Evolutionary conservation across 2,113 vertebrate species (phyloP).

Genomic region (Tragelaphus strepsiceros): DNA sequence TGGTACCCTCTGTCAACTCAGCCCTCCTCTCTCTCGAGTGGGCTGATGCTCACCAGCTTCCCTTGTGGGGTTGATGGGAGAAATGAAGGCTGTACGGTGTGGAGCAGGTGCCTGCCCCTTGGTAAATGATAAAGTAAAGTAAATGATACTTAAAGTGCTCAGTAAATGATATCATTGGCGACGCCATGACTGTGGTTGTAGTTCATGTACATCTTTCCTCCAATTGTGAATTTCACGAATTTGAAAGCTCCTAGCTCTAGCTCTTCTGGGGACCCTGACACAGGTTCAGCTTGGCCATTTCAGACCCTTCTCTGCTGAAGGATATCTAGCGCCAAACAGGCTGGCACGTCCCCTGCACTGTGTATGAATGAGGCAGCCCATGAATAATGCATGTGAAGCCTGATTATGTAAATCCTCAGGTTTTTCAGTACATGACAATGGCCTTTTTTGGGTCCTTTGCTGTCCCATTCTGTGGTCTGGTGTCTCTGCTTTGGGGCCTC

Average conservation of each 20-base stretch:
- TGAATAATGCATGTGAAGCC: slow-evolving; percentile 63
- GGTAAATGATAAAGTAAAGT: background rate
- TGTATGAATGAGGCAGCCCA: background rate
- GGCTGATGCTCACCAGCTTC: background rate
- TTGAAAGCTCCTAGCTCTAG: background rate
- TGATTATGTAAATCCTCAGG: slow-evolving; percentile 70
- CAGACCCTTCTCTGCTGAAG: background rate
- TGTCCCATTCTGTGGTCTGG: background rate
- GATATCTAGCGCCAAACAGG: background rate
- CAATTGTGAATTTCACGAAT: rapidly evolving
- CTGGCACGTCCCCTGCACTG: background rate
- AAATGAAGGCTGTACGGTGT: rapidly evolving
- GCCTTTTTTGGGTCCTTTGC: slow-evolving; percentile 14
- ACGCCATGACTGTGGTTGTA: rapidly evolving
- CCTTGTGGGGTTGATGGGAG: background rate
- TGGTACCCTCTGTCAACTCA: background rate
- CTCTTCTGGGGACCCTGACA: background rate
- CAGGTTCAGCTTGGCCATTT: background rate
- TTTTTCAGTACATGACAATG: slow-evolving; percentile 47
- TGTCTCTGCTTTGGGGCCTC: background rate
- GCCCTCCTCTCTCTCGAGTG: background rate
- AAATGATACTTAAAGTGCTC: background rate
- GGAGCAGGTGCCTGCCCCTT: background rate
- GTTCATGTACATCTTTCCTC: background rate
- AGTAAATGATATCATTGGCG: rapidly evolving